Base-by-base conservation (phyloP, 2,888 invertebrate species). In the Brenthis hecate region DNA sequence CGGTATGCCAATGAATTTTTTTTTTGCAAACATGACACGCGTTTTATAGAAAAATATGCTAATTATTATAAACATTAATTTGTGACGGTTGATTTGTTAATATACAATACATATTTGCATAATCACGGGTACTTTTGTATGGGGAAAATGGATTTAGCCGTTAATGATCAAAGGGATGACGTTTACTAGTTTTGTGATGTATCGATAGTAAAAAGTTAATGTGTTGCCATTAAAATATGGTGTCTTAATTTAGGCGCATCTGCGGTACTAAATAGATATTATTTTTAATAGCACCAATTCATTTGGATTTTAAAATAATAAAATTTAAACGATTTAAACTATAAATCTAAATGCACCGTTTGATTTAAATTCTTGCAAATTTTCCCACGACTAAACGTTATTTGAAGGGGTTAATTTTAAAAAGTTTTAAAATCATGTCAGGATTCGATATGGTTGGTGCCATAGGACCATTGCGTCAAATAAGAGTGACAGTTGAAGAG, bases 41-140 rank as follows among this genome's bases (percentile, higher is more conserved):
- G 88, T 82, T 85, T 85, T 80, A 86, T 88, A 82, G 80, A 83
- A 85, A 80, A 82, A 80, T 91, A 92, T 92, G 92, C 81, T 80
- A 91, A 92, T 91, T 77, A 85, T 75, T 68, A 86, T 91, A 91
- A 92, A 92, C 89, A 92, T 86, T 87, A 89, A 92, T 92, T 92
- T 91, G 91, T 89, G 89, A 92, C 92, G 92, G 92, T 86, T 92
- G 91, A 92, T 92, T 89, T 92, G 91, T 82, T 90, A 90, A 90
- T 89, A 84, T 80, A 83, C 79, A 80, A 80, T 74, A 57, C 58
- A 65, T 66, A 88, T 91, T 91, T 85, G 86, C 92, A 91, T 91
- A 91, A 90, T 87, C 80, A 87, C 72, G 71, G 68, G 73, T 69
- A 63, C 78, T 73, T 73, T 74, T 77, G 82, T 81, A 82, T 81